Conservation (phyloP, 2,113 vertebrate genomes). For the Bothrops jararaca region DNA sequence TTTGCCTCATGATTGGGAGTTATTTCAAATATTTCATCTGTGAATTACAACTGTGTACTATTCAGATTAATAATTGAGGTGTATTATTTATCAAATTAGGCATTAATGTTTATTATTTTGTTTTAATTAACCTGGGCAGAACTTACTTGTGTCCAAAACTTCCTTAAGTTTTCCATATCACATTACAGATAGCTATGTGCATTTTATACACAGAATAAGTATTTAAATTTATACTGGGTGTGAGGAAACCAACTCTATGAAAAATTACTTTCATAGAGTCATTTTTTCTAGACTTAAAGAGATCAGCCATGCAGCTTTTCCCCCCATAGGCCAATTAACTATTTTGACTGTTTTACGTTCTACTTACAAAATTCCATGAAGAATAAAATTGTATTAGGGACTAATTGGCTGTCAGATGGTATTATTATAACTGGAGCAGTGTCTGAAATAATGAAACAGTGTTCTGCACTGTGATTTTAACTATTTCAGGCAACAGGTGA, state of each 20-base stretch:
- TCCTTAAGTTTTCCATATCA: background rate
- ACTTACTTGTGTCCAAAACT: background rate
- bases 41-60: background rate
- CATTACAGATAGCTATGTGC: slow-evolving; percentile 8
- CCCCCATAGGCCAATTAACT: slow-evolving; percentile 39
- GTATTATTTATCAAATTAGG: background rate
- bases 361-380: slow-evolving; percentile 43
- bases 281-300: slow-evolving; percentile 33
- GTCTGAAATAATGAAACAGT: slow-evolving; percentile 31
- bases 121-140: background rate
- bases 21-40: background rate
- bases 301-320: slow-evolving; percentile 25
- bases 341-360: slow-evolving; percentile 42
- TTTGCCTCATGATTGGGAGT: too few species aligned
- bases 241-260: background rate
- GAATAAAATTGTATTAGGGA: slow-evolving; percentile 40
- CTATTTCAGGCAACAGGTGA: slow-evolving; percentile 31
- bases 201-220: slow-evolving; percentile 9
- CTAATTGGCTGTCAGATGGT: slow-evolving; percentile 40
- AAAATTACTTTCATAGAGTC: slow-evolving; percentile 5
- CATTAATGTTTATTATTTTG: background rate
- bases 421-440: slow-evolving; percentile 36
- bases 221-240: slow-evolving; percentile 13
- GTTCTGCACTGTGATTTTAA: slow-evolving; percentile 38
- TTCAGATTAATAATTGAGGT: background rate